Evolutionary conservation across 1,140 invertebrate genomes (phyloP).

Genomic region (Lycorma delicatula): DNA sequence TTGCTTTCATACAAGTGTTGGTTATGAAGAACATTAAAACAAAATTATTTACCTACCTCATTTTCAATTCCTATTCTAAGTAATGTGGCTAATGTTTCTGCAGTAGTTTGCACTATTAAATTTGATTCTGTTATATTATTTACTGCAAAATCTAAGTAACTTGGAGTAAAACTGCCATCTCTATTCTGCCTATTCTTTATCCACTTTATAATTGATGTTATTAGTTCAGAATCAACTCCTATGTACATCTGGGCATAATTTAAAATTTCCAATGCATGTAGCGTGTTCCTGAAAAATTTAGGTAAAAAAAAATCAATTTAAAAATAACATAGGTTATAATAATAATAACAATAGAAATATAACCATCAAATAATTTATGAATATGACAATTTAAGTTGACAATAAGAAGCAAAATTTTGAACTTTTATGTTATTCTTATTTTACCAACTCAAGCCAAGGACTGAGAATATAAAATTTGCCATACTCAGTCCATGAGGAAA

Average conservation of each 20-base stretch:
- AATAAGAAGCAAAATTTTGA: no score
- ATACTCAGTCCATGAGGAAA: no score
- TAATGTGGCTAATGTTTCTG: constrained; percentile 47
- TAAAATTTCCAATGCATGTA: constrained; percentile 47
- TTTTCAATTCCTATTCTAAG: constrained; percentile 50
- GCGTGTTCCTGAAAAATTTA: constrained; percentile 38
- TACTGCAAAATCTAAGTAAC: constrained; percentile 42
- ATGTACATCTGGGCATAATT: constrained; percentile 48
- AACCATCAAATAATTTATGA: no score
- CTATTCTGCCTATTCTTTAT: constrained; percentile 46
- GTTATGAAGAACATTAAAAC: not conserved
- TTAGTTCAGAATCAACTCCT: constrained; percentile 46
- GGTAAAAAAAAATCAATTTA: not conserved
- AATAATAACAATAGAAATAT: no score
- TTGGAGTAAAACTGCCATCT: constrained; percentile 48
- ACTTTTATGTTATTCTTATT: no score
- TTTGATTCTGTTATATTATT: constrained; percentile 35
- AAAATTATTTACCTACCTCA: constrained; percentile 37
- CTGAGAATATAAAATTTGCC: no score
- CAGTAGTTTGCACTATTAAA: constrained; percentile 46
- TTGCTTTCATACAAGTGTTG: no score
- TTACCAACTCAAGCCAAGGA: no score
- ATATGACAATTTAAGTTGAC: no score
- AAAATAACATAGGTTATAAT: not conserved
- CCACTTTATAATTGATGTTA: constrained; percentile 48